A percentile compares a stretch with the other conserved stretches of the same genome.
Conservation (phyloP, 1,140 invertebrate species). For the Ostrea edulis region DNA sequence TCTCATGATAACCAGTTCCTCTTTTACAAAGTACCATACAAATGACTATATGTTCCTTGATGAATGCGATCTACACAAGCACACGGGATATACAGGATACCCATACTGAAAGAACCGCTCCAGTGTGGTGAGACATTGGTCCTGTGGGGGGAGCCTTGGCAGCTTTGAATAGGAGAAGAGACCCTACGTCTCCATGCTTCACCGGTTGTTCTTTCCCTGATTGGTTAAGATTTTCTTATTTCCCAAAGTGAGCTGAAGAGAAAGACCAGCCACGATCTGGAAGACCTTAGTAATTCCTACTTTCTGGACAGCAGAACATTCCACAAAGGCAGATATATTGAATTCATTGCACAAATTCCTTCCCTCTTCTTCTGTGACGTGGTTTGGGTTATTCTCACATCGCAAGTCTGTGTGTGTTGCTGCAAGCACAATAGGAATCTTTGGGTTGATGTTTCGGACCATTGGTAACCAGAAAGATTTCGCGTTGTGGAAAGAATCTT, state of each 20-base stretch:
- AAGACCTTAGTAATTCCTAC: slow-evolving; percentile 94
- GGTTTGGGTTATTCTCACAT: slow-evolving; percentile 48
- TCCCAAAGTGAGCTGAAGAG: slow-evolving; percentile 85
- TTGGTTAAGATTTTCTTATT: slow-evolving; percentile 66
- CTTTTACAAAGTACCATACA: background rate
- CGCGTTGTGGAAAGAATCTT: slow-evolving; percentile 98
- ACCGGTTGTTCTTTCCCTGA: slow-evolving; percentile 53
- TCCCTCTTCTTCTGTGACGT: slow-evolving; percentile 86
- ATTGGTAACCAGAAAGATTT: slow-evolving; percentile 88
- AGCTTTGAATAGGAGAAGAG: slow-evolving; percentile 2
- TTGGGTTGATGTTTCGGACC: slow-evolving; percentile 78
- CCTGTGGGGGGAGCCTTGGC: background rate
- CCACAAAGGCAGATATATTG: slow-evolving; percentile 92
- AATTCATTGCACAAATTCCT: slow-evolving; percentile 84
- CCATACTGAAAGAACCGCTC: background rate
- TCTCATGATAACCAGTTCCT: background rate
- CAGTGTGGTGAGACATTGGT: background rate
- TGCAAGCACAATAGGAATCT: slow-evolving; percentile 92
- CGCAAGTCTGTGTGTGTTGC: slow-evolving; percentile 74
- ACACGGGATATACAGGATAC: background rate
- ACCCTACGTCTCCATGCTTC: background rate
- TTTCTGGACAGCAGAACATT: slow-evolving; percentile 94
- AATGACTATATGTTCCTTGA: background rate
- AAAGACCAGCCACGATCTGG: slow-evolving; percentile 84
- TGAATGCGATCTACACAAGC: background rate